These are phyloP conservation scores for Phocoena phocoena DNA, from an alignment of 2,113 vertebrate genomes.

Conservation along the genomic window DNA sequence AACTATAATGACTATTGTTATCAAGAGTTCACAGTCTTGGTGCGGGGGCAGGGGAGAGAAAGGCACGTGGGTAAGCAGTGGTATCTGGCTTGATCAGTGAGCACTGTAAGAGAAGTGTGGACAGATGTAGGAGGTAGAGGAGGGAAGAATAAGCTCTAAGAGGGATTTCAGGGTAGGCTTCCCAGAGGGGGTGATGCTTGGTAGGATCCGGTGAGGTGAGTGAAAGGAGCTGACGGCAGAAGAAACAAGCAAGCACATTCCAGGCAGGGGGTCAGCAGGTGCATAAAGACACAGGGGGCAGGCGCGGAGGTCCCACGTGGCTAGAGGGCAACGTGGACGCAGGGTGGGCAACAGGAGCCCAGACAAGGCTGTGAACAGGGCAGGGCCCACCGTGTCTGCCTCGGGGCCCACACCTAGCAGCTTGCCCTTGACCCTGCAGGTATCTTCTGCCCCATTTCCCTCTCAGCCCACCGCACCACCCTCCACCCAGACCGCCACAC, in stretches of 20 bases:
- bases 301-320: fast-evolving
- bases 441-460: not conserved
- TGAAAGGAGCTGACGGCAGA: not conserved
- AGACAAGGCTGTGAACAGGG: not conserved
- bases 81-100: not conserved
- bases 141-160: not conserved
- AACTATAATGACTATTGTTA: not conserved
- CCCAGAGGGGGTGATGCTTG: not conserved
- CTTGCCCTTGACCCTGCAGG: not conserved
- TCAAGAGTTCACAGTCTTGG: not conserved
- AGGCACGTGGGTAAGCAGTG: not conserved
- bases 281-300: not conserved
- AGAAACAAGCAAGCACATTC: not conserved
- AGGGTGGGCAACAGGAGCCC: no score
- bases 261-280: not conserved
- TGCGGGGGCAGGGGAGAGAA: not conserved
- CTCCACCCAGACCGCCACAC: not conserved
- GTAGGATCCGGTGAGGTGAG: not conserved
- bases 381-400: not conserved
- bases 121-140: not conserved
- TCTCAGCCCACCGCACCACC: not conserved
- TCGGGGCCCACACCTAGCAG: not conserved
- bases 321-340: not conserved
- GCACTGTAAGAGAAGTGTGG: not conserved
- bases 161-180: not conserved